Evolutionary conservation across 1,140 invertebrate species (phyloP).

Genomic region (Drosophila bocki): DNA sequence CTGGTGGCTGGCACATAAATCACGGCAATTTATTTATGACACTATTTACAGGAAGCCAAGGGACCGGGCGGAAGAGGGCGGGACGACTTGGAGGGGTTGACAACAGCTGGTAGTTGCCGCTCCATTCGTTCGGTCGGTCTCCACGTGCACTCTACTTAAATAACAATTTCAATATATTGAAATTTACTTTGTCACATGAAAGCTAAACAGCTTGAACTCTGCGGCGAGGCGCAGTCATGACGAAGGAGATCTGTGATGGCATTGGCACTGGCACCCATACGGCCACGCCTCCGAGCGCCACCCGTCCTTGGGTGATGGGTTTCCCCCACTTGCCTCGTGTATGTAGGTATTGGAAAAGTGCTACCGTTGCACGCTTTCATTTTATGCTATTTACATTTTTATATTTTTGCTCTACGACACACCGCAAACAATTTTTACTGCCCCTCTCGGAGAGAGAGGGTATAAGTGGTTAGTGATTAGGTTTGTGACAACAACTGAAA

Average conservation of each 20-base stretch:
- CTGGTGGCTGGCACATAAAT: constrained; percentile 68
- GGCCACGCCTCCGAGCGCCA: background rate
- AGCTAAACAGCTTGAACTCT: constrained; percentile 81
- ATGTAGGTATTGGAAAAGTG: constrained; percentile 74
- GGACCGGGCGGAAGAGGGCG: background rate
- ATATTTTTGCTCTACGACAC: constrained; percentile 67
- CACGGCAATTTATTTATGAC: constrained; percentile 83
- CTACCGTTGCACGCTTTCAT: constrained; percentile 78
- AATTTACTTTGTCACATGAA: constrained; percentile 84
- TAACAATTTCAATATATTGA: constrained; percentile 84
- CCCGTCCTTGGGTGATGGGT: constrained; percentile 13
- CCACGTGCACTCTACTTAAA: constrained; percentile 80
- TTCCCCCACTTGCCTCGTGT: constrained; percentile 8
- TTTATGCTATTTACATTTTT: constrained; percentile 80
- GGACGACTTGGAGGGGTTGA: constrained; percentile 6
- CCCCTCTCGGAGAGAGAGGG: constrained; percentile 6
- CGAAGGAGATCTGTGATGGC: constrained; percentile 33
- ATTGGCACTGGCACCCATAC: constrained; percentile 9
- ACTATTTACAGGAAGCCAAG: constrained; percentile 71
- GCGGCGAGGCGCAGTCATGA: constrained; percentile 62
- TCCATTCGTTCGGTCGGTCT: constrained; percentile 8
- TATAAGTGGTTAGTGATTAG: background rate
- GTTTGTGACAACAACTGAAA: background rate
- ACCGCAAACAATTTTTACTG: constrained; percentile 73
- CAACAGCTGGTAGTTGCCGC: constrained; percentile 56